phyloP scores from a whole-genome alignment of 2,113 vertebrate species.

The Cromileptes altivelis region DNA sequence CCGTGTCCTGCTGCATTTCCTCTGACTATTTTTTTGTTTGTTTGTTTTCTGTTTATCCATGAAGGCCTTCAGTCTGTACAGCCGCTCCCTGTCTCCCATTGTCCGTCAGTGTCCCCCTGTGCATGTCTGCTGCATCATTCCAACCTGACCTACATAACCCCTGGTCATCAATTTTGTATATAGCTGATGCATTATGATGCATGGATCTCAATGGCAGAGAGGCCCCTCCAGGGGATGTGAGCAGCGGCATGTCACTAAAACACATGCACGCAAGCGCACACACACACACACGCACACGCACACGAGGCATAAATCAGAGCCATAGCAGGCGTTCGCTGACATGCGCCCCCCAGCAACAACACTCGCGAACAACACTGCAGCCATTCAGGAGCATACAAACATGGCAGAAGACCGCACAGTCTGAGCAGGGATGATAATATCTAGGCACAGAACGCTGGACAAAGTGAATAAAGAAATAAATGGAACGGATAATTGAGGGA shows the following conservation, averaged over 20 bases:
- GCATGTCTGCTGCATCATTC: conserved; percentile 56
- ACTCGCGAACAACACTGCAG: conserved; percentile 54
- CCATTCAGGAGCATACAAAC: conserved; percentile 54
- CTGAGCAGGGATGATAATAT: conserved; percentile 46
- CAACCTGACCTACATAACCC: conserved; percentile 71
- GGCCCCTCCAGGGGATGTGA: conserved; percentile 15
- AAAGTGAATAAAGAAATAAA: conserved; percentile 58
- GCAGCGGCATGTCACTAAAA: conserved; percentile 41
- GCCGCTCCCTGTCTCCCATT: conserved; percentile 25
- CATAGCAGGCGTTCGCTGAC: conserved; percentile 53
- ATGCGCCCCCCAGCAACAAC: conserved; percentile 60
- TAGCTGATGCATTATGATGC: conserved; percentile 68
- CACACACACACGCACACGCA: not conserved
- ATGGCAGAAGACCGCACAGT: conserved; percentile 26
- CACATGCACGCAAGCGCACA: conserved; percentile 1
- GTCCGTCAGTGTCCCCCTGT: conserved; percentile 24
- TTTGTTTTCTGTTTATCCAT: not conserved
- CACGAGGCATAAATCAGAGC: conserved; percentile 58
- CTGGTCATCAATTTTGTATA: conserved; percentile 71
- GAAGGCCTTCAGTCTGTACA: conserved; percentile 24
- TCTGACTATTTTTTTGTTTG: not conserved
- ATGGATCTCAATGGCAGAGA: conserved; percentile 38
- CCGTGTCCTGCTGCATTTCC: conserved; percentile 26
- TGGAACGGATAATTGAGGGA: conserved; percentile 61
- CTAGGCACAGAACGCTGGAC: not conserved